These are phyloP conservation scores for Cavia porcellus DNA, from an alignment of 2,113 vertebrate species.

Conservation along the genomic window DNA sequence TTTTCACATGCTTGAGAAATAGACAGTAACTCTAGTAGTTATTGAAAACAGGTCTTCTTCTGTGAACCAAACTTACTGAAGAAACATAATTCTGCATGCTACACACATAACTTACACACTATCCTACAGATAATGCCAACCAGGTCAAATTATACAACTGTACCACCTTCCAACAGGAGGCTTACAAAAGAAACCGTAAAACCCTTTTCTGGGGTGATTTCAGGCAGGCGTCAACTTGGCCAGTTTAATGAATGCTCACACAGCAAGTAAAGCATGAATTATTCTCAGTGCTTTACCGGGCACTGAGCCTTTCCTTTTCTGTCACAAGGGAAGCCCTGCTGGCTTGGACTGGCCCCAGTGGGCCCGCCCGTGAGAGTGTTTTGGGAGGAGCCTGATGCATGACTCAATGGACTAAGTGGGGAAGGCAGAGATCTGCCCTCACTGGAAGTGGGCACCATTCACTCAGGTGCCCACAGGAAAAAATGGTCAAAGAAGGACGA, in stretches of 20 bases:
- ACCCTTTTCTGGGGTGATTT: neutral
- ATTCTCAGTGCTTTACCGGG: neutral
- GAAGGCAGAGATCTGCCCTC: neutral
- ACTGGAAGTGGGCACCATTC: neutral
- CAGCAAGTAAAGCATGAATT: neutral
- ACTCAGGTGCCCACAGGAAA: neutral
- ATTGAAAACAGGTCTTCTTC: conserved; percentile 15
- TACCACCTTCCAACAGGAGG: neutral
- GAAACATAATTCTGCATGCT: neutral
- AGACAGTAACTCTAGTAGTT: conserved; percentile 1
- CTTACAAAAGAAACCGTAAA: neutral
- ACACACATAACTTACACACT: neutral
- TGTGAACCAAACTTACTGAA: neutral
- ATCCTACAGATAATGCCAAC: neutral
- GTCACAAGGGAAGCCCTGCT: neutral
- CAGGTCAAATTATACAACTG: neutral
- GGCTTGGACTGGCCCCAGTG: neutral
- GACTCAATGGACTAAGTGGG: neutral
- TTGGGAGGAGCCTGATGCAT: too few relatives aligned
- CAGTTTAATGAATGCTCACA: neutral
- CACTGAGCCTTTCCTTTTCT: neutral
- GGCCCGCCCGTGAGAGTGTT: neutral
- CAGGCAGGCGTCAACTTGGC: neutral
- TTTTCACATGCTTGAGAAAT: neutral
- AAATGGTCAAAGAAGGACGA: neutral